phyloP scores from a whole-genome alignment of 2,113 vertebrate species.

The Laterallus jamaicensis region DNA sequence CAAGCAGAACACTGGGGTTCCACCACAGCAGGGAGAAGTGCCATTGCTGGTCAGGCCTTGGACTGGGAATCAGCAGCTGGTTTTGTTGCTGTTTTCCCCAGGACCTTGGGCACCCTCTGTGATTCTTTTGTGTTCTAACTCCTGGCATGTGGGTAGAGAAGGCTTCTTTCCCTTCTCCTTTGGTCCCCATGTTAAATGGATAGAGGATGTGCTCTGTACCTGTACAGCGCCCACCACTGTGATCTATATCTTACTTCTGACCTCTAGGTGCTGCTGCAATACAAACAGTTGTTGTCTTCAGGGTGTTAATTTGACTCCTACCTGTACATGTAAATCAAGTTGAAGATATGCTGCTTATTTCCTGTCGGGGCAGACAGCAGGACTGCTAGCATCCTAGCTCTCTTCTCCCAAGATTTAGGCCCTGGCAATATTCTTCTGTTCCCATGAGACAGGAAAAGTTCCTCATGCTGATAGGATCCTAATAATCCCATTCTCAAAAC shows the following conservation, averaged over 20 bases:
- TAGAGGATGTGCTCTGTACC: neutral
- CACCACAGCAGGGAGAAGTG: neutral
- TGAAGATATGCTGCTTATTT: neutral
- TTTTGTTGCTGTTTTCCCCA: neutral
- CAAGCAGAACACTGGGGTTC: neutral
- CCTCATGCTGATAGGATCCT: too few species aligned
- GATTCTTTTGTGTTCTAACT: neutral
- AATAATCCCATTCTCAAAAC: too few species aligned
- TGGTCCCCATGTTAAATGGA: neutral
- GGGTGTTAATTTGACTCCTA: fast-evolving
- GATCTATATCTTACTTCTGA: neutral
- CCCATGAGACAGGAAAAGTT: too few species aligned
- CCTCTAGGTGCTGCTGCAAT: conserved; percentile 24
- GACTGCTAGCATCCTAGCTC: too few species aligned
- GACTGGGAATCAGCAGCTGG: fast-evolving
- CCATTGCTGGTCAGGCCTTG: neutral
- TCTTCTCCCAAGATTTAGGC: too few species aligned
- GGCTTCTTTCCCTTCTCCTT: neutral
- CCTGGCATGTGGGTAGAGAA: neutral
- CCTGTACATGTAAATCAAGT: fast-evolving
- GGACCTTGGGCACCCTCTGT: neutral
- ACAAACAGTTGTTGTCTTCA: neutral
- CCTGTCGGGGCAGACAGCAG: too few species aligned
- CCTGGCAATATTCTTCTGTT: too few species aligned
- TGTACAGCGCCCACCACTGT: neutral